A percentile compares a stretch with the other conserved stretches of the same genome.
Evolutionary conservation across 2,797 vertebrate species (phyloP).

Genomic region (Enteromius mattozi): DNA sequence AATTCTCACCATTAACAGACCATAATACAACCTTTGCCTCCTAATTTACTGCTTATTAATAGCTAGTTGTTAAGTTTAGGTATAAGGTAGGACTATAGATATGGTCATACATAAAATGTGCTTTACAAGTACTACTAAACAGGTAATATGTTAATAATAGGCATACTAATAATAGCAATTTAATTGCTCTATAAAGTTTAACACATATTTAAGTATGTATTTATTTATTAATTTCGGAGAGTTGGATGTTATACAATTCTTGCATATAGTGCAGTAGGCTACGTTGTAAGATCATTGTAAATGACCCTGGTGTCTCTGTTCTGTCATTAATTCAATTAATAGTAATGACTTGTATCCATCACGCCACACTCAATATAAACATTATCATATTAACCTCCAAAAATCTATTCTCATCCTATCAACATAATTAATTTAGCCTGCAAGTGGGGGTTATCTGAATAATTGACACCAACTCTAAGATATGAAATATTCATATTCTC

Average conservation of each 20-base stretch:
- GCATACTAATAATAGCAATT: neutral
- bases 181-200: neutral
- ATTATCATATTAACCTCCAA: slow-evolving; percentile 79
- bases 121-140: no score
- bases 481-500: slow-evolving; percentile 79
- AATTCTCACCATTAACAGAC: no score
- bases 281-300: slow-evolving; percentile 54
- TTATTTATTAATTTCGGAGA: neutral
- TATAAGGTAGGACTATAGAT: neutral
- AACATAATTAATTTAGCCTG: slow-evolving; percentile 79
- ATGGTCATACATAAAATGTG: neutral
- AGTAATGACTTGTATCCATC: slow-evolving; percentile 76
- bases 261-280: slow-evolving; percentile 2
- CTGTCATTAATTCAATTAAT: slow-evolving; percentile 78
- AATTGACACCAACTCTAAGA: slow-evolving; percentile 76
- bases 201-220: neutral
- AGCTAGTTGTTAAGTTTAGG: no score
- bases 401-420: slow-evolving; percentile 74
- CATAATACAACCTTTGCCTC: no score
- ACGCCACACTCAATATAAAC: slow-evolving; percentile 76
- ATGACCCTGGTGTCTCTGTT: slow-evolving; percentile 68
- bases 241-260: neutral
- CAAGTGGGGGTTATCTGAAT: slow-evolving; percentile 75
- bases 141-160: neutral
- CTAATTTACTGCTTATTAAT: no score